Evolutionary conservation across 2,797 vertebrate genomes (phyloP).

Genomic region (Hoplostethus mediterraneus): DNA sequence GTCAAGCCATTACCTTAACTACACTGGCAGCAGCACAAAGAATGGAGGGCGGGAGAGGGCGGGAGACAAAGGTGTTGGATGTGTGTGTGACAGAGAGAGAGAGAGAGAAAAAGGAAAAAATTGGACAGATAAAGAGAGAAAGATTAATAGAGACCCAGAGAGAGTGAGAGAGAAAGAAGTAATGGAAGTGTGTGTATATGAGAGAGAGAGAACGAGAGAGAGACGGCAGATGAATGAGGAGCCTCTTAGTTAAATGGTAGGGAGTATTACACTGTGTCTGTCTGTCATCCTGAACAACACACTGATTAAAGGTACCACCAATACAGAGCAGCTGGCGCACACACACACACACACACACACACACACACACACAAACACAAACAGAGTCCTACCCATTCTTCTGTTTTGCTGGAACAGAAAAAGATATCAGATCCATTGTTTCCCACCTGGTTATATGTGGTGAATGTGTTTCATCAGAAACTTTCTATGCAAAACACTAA

Average conservation of each 20-base stretch:
- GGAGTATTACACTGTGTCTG: constrained; percentile 70
- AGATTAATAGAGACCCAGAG: constrained; percentile 72
- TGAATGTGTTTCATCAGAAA: constrained; percentile 23
- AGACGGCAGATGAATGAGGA: constrained; percentile 60
- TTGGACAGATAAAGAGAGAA: constrained; percentile 55
- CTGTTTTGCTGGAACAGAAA: constrained; percentile 17
- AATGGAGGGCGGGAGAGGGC: constrained; percentile 25
- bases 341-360: constrained; percentile 14
- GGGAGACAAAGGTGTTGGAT: constrained; percentile 37
- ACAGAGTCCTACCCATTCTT: not conserved
- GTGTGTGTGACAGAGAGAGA: constrained; percentile 29
- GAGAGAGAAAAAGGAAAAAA: constrained; percentile 10
- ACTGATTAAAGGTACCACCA: constrained; percentile 72
- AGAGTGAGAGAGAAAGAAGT: constrained; percentile 54
- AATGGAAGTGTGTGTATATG: constrained; percentile 56
- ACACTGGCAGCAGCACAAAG: constrained; percentile 66
- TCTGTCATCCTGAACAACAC: constrained; percentile 69
- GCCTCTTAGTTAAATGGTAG: constrained; percentile 69
- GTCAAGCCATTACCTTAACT: constrained; percentile 80
- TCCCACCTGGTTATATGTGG: constrained; percentile 24
- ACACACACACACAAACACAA: not conserved
- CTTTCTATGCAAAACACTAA: not conserved
- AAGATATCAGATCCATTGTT: constrained; percentile 14
- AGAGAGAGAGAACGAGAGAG: constrained; percentile 40
- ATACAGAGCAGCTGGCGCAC: constrained; percentile 50